Conservation (phyloP, 2,113 vertebrate genomes). For the Nothocercus julius region DNA sequence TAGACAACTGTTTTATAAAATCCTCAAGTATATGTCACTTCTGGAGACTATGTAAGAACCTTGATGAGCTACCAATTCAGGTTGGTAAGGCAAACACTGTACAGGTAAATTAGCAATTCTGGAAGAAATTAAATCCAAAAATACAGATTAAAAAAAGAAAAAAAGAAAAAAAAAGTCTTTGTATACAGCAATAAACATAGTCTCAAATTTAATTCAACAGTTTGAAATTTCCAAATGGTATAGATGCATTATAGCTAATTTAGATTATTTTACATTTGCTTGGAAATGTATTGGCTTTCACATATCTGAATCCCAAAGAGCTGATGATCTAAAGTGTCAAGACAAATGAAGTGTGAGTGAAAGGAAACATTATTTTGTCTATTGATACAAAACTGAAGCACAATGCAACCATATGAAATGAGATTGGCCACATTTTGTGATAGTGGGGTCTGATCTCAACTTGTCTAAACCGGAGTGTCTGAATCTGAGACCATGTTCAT, state of each 20-base stretch:
- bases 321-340: constrained; percentile 13
- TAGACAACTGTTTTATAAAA: neutral
- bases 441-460: neutral
- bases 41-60: neutral
- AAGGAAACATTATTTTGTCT: neutral
- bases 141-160: neutral
- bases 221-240: neutral
- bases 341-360: neutral
- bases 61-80: neutral
- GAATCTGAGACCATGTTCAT: neutral
- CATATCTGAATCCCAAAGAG: neutral
- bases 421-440: neutral
- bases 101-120: neutral
- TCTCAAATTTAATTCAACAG: neutral
- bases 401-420: neutral
- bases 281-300: neutral
- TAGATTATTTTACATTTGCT: neutral
- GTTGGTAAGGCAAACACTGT: neutral
- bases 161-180: neutral
- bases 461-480: neutral
- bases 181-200: neutral
- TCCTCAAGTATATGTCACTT: neutral
- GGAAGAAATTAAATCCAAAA: neutral
- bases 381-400: neutral
- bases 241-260: neutral